phyloP scores from a whole-genome alignment of 2,797 vertebrate genomes.

The Discoglossus pictus region DNA sequence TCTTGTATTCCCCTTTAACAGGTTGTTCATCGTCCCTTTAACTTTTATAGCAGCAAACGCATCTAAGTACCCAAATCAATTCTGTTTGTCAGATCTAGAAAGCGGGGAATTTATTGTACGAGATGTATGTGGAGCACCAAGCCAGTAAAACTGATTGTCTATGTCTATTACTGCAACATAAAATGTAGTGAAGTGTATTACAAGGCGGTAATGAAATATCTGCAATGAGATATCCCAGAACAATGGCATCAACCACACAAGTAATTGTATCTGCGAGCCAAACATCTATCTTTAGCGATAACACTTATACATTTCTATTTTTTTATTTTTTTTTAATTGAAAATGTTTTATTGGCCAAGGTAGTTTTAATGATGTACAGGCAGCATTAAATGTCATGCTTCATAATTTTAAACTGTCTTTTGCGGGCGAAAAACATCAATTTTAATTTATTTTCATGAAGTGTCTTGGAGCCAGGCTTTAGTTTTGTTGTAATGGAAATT shows the following conservation, averaged over 20 bases:
- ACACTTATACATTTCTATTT: neutral
- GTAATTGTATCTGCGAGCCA: neutral
- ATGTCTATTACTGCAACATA: constrained; percentile 20
- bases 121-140: constrained; percentile 3
- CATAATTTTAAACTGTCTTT: constrained; percentile 17
- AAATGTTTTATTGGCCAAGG: constrained; percentile 19
- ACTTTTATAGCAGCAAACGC: too few species aligned
- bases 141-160: constrained; percentile 19
- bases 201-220: constrained; percentile 31
- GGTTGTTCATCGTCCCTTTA: too few species aligned
- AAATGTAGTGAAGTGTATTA: constrained; percentile 28
- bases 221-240: neutral
- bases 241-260: neutral
- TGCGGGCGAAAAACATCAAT: constrained; percentile 18
- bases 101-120: constrained; percentile 19
- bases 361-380: constrained; percentile 3
- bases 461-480: neutral
- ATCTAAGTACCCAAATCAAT: too few species aligned
- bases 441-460: constrained; percentile 28
- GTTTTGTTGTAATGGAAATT: constrained; percentile 7
- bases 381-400: constrained; percentile 15
- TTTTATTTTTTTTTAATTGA: constrained; percentile 18
- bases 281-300: constrained; percentile 8
- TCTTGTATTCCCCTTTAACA: too few species aligned
- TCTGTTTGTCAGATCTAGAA: neutral